Evolutionary conservation across 2,797 vertebrate genomes (phyloP).

Genomic region (Clarias pachynema): DNA sequence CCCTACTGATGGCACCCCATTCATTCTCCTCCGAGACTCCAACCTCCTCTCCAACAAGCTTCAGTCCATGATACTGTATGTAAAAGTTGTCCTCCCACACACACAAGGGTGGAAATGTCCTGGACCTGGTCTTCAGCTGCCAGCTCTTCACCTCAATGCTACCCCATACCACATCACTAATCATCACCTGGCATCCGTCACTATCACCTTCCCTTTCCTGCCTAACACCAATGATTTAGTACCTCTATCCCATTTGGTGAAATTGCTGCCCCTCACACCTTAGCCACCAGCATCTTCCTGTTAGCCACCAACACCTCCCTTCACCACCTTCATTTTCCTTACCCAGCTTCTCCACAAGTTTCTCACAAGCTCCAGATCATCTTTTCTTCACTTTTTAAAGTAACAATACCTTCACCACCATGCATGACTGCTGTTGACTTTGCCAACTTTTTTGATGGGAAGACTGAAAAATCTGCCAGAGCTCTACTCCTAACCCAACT

Average conservation of each 20-base stretch:
- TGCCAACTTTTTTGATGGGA: neutral
- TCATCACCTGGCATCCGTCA: neutral
- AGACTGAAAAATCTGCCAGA: neutral
- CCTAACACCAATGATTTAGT: neutral
- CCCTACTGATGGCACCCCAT: neutral
- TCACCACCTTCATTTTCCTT: neutral
- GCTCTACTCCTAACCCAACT: neutral
- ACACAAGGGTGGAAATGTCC: no score
- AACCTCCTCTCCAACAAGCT: neutral
- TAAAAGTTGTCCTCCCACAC: no score
- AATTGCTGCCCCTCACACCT: neutral
- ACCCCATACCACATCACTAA: neutral
- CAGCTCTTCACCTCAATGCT: neutral
- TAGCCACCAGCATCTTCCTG: neutral
- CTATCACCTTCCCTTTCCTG: neutral
- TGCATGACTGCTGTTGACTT: neutral
- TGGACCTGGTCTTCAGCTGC: no score
- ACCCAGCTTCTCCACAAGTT: neutral
- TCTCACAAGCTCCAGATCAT: neutral
- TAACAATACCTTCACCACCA: neutral
- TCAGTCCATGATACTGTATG: neutral
- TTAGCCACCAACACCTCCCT: neutral
- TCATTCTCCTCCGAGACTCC: neutral
- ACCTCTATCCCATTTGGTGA: neutral
- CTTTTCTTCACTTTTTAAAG: neutral